A percentile compares a stretch with the other conserved stretches of the same genome.
phyloP scores from a whole-genome alignment of 1,140 invertebrate species.

The Akabosia matsudoensis region DNA sequence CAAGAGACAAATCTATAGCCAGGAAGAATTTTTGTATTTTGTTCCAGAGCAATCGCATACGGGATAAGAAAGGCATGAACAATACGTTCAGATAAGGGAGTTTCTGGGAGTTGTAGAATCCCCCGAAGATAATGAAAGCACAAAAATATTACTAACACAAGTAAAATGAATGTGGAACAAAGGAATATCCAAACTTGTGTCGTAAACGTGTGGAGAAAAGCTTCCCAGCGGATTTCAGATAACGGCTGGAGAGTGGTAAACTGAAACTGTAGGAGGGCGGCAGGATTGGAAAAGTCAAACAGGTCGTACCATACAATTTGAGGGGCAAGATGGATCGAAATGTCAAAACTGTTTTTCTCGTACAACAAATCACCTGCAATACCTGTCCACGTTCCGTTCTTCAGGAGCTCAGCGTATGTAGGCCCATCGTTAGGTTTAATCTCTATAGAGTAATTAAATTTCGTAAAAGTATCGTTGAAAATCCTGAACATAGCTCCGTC shows the following conservation, averaged over 20 bases:
- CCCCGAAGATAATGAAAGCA: neutral
- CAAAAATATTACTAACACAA: neutral
- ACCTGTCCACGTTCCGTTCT: constrained; percentile 30
- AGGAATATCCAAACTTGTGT: neutral
- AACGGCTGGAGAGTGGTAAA: neutral
- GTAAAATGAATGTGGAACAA: neutral
- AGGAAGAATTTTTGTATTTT: neutral
- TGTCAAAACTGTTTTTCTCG: constrained; percentile 15
- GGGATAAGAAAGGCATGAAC: neutral
- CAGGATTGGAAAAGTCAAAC: neutral
- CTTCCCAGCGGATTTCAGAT: neutral
- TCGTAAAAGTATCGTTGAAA: neutral
- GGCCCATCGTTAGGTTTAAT: neutral
- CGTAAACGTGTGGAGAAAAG: neutral
- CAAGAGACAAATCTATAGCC: neutral
- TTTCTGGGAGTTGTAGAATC: neutral
- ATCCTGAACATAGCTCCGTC: constrained; percentile 10
- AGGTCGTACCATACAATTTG: neutral
- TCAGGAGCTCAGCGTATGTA: constrained; percentile 3
- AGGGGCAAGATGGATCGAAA: neutral
- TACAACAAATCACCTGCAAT: constrained; percentile 19
- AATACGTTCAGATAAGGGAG: neutral
- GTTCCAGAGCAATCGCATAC: neutral
- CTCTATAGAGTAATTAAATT: constrained; percentile 21
- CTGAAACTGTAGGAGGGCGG: neutral